Conservation (phyloP, 2,888 invertebrate genomes). For the Myopa testacea region DNA sequence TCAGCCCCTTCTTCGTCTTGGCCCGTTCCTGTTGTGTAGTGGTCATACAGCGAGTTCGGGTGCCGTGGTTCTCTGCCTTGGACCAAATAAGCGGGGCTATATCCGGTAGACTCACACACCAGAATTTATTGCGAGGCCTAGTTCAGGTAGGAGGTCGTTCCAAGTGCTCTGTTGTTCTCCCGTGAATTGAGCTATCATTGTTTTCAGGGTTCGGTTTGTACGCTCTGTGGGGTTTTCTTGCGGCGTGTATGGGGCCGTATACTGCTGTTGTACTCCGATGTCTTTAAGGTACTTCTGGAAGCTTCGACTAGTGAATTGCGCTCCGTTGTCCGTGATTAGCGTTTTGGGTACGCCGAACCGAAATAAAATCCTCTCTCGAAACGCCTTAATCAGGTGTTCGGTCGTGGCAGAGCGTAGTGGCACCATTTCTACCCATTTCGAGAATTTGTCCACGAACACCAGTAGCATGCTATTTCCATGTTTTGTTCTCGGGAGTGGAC, state of each 20-base stretch:
- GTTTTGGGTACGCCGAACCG: neutral
- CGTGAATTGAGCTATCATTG: slow-evolving; percentile 20
- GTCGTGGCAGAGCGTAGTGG: too few species aligned
- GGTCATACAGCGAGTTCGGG: too few species aligned
- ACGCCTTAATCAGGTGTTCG: too few species aligned
- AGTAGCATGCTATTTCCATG: too few species aligned
- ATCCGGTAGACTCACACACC: neutral
- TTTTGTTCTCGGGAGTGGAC: too few species aligned
- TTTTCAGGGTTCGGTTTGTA: slow-evolving; percentile 22
- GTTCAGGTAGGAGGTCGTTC: neutral
- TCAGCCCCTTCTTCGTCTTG: too few species aligned
- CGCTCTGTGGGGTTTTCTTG: slow-evolving; percentile 29
- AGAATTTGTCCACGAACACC: too few species aligned
- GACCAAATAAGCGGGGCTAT: too few species aligned
- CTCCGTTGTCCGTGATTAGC: slow-evolving; percentile 15
- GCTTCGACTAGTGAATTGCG: slow-evolving; percentile 18
- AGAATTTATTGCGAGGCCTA: neutral
- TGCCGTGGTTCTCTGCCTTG: too few species aligned
- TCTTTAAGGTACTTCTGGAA: neutral
- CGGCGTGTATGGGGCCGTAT: slow-evolving; percentile 26
- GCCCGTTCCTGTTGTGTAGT: too few species aligned
- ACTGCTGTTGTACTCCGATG: slow-evolving; percentile 12
- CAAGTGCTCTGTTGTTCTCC: neutral
- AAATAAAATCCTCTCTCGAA: too few species aligned
- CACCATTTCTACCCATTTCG: too few species aligned